phyloP scores from a whole-genome alignment of 2,797 vertebrate species.

The Anniella stebbinsi region DNA sequence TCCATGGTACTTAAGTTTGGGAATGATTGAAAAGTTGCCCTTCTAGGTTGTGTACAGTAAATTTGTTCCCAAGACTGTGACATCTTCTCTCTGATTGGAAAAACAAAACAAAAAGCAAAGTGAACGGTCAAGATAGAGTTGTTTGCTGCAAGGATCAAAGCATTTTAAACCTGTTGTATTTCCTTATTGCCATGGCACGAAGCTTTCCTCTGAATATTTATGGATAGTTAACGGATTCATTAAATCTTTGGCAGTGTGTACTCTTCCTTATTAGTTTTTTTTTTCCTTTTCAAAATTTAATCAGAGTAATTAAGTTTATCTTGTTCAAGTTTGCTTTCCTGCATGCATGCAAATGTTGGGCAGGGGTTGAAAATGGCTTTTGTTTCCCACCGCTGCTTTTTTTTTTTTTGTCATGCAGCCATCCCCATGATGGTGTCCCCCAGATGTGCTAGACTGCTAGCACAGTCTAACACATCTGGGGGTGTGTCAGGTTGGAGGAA shows the following conservation, averaged over 20 bases:
- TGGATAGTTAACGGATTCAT: slow-evolving; percentile 39
- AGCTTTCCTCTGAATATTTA: slow-evolving; percentile 23
- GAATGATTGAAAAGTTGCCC: background rate
- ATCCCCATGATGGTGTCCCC: no score
- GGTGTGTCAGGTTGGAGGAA: no score
- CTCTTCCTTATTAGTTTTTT: slow-evolving; percentile 19
- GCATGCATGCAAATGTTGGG: background rate
- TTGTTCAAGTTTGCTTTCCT: slow-evolving; percentile 13
- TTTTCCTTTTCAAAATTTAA: background rate
- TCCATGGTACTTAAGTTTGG: background rate
- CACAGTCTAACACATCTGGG: no score
- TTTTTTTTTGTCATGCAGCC: background rate
- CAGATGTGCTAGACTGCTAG: no score
- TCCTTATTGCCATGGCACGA: background rate
- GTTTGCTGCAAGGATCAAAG: background rate
- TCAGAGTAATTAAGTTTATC: slow-evolving; percentile 29
- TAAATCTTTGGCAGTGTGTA: background rate
- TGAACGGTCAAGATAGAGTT: background rate
- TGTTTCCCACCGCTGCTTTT: background rate
- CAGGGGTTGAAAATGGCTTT: background rate
- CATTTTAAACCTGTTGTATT: background rate
- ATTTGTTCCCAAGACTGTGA: background rate
- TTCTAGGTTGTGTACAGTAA: background rate
- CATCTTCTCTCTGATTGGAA: slow-evolving; percentile 22
- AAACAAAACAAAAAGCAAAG: background rate